phyloP scores from a whole-genome alignment of 2,797 vertebrate genomes.

The Anas flavirostris region DNA sequence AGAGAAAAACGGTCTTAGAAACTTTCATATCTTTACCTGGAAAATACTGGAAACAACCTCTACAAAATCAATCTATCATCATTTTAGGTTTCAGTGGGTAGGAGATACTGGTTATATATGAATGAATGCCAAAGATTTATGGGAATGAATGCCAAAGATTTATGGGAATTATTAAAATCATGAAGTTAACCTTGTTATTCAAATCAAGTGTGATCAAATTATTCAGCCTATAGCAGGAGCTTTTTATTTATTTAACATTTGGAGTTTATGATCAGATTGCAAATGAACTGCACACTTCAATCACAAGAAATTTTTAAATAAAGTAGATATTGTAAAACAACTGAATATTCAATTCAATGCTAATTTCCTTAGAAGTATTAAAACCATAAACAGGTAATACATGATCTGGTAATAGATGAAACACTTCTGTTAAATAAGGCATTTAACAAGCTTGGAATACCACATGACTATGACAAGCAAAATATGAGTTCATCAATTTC shows the following conservation, averaged over 20 bases:
- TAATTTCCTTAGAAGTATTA: slow-evolving; percentile 6
- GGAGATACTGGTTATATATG: background rate
- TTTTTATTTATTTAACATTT: background rate
- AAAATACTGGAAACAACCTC: background rate
- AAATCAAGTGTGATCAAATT: background rate
- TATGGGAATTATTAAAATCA: background rate
- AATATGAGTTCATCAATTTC: slow-evolving; percentile 52
- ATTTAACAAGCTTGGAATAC: slow-evolving; percentile 18
- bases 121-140: background rate
- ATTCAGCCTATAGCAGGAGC: slow-evolving; percentile 1
- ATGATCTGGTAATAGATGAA: slow-evolving; percentile 1
- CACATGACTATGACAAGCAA: background rate
- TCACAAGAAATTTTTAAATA: slow-evolving; percentile 29
- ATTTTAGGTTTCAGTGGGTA: background rate
- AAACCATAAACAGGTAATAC: slow-evolving; percentile 17
- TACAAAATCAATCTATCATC: background rate
- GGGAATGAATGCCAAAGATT: background rate
- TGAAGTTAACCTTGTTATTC: slow-evolving; percentile 24
- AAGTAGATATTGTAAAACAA: background rate
- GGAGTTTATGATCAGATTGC: background rate
- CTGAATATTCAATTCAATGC: slow-evolving; percentile 2
- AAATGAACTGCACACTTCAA: background rate
- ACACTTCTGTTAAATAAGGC: slow-evolving; percentile 27
- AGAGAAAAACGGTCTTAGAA: background rate
- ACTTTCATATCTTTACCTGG: background rate